Evolutionary conservation across 2,888 invertebrate genomes (phyloP).

Genomic region (Lochmaea capreae): DNA sequence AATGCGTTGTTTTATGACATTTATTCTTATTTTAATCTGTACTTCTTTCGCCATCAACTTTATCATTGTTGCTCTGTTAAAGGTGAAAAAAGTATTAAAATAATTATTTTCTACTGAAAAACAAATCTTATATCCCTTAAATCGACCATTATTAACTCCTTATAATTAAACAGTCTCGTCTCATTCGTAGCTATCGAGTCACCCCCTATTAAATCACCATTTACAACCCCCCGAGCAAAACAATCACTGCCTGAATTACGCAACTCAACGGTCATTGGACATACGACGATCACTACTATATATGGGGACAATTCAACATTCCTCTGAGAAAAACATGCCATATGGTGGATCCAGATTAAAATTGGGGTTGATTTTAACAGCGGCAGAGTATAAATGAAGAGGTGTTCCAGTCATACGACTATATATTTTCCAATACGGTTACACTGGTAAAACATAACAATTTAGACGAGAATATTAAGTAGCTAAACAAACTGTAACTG

Average conservation of each 20-base stretch:
- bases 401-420: slow-evolving; percentile 57
- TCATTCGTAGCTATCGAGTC: slow-evolving; percentile 12
- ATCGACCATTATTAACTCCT: background rate
- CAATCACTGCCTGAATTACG: slow-evolving; percentile 22
- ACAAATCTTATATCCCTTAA: background rate
- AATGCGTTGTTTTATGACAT: no score
- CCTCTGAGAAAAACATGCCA: slow-evolving; percentile 42
- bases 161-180: background rate
- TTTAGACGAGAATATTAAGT: no score
- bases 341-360: slow-evolving; percentile 48
- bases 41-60: no score
- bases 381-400: slow-evolving; percentile 62
- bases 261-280: slow-evolving; percentile 24
- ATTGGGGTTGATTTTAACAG: slow-evolving; percentile 58
- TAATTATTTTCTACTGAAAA: no score
- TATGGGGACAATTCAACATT: slow-evolving; percentile 16
- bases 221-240: slow-evolving; percentile 14
- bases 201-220: slow-evolving; percentile 19
- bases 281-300: background rate
- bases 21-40: no score
- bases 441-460: background rate
- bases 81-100: no score
- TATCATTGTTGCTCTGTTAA: no score
- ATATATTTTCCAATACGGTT: slow-evolving; percentile 28
- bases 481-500: no score